Base-by-base conservation (phyloP, 2,113 vertebrate species). In the Elaphurus davidianus region DNA sequence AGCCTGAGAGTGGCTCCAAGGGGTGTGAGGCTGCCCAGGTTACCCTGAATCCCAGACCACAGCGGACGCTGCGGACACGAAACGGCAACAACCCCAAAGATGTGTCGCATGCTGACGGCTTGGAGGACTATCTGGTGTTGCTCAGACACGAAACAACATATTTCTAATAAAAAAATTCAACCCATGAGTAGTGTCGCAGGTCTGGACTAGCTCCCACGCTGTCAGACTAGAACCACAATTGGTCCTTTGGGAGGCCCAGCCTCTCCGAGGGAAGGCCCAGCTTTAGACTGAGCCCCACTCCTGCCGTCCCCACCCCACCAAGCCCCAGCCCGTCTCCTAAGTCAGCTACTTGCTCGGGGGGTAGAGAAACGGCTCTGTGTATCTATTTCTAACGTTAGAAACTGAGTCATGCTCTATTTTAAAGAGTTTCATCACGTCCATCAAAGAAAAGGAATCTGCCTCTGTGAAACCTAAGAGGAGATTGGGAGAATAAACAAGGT, bases 291-390 rank as follows among this genome's bases (percentile, higher is more conserved):
- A 25, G 21, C n/a, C 19, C 8, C 6, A 25, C 14, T 0, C 7
- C 19, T 1, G n/a, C n/a, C 1, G 0, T 5, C 9, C 23, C 27
- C 1, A 2, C 40, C 36, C 30, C 33, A 15, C 59, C 76, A 11
- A 33, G 27, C 59, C 64, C 50, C 9, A 21, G 6, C 16, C 55
- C 1, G 1, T 47, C 40, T 19, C 45, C 16, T 5, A n/a, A 3
- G 25, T 89, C 76, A 54, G 36, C 64, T 10, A 1, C 27, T 43
- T 1, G 25, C 33, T 50, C 11, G 4, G 50, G 30, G 45, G 67
- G 4, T 3, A 19, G 33, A 83, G 50, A 43, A 33, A 16, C 0
- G 0, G 9, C 57, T 79, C 67, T 50, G 36, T 1, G 4, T 28
- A 40, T 62, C 90, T 43, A 47, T 27, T 85, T 64, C 90, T 93